Evolutionary conservation across 2,888 invertebrate genomes (phyloP), one percentile per base, ranked within the genome.

Genomic region (Isoperla grammatica): DNA sequence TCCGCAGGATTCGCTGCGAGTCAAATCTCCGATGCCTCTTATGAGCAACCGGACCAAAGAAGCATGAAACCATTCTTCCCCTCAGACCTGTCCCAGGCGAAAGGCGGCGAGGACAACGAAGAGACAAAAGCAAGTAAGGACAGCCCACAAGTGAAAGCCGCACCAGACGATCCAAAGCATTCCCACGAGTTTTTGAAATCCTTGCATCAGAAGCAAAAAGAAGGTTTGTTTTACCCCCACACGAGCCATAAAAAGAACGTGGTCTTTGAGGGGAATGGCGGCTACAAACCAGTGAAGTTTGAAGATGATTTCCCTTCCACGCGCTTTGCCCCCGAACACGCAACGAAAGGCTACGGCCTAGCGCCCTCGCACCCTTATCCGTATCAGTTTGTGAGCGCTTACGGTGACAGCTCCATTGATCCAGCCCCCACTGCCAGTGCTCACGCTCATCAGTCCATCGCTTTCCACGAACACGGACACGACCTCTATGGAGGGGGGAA

Each of bases 391-490:
- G 53, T 53, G 53, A 53, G 39, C 17, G 9, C 19, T 3, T 17
- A 2, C 11, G 12, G 49, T 12, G 53, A 53, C 13, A 15, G 37
- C 17, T n/a, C 2, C 1, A 11, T 53, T 4, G 53, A 53, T 35
- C 53, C 53, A 12, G 53, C 53, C 1, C 53, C 53, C 1, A 53
- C 53, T 6, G 53, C 53, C 12, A 53, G 53, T n/a, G 53, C 53
- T 4, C 53, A 53, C 19, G 53, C 53, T 4, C 53, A 53, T 11
- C 37, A 53, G 17, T 37, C 53, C 8, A 29, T 49, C n/a, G 22
- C 29, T n/a, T 29, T 29, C 29, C 23, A 49, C 23, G 23, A 13
- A 12, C 22, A 49, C 4, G 49, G 17, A 1, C 53, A 17, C 17
- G 53, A 19, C 17, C 2, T 15, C 2, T 17, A 37, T 37, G 53